phyloP scores from a whole-genome alignment of 1,140 invertebrate species.

The Pemphigus obesinymphae region DNA sequence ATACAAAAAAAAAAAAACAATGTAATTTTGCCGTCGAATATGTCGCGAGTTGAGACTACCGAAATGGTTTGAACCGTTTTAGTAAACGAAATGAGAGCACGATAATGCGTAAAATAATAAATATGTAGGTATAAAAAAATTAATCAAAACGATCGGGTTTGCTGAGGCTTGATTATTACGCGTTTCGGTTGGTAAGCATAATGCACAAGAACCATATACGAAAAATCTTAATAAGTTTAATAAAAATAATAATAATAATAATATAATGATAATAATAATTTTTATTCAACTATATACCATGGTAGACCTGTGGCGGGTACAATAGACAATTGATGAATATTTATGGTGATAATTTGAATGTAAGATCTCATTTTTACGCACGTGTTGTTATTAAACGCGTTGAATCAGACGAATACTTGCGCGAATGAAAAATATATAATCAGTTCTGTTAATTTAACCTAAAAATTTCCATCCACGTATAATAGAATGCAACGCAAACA shows the following conservation, averaged over 20 bases:
- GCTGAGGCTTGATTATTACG: neutral
- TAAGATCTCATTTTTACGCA: neutral
- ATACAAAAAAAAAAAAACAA: neutral
- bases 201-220: neutral
- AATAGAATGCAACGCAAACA: neutral
- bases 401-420: neutral
- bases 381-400: neutral
- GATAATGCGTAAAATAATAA: neutral
- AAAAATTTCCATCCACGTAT: neutral
- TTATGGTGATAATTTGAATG: neutral
- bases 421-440: neutral
- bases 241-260: neutral
- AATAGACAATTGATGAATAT: neutral
- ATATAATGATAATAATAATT: neutral
- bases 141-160: neutral
- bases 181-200: neutral
- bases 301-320: neutral
- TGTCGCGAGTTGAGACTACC: neutral
- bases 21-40: neutral
- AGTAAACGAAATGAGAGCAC: no score
- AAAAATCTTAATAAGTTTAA: neutral
- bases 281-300: neutral
- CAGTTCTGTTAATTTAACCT: slow-evolving; percentile 13
- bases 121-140: neutral
- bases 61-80: neutral